Percentiles rank a stretch among this genome's conserved stretches.
Evolutionary conservation across 2,113 vertebrate species (phyloP).

Genomic region (Hyperopisus bebe): DNA sequence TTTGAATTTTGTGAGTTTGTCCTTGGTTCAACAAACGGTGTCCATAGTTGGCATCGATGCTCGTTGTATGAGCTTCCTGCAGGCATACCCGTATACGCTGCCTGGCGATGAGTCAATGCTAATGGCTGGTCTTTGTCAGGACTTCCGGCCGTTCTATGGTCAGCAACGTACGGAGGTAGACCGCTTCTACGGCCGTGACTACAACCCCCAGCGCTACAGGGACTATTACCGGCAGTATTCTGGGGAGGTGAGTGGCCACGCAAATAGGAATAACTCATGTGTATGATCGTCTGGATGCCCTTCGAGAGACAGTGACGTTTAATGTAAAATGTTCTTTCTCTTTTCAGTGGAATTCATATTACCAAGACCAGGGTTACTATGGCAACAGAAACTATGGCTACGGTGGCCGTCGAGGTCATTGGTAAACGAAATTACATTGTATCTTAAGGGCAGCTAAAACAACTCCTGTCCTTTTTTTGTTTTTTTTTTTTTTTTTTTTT

Average conservation of each 20-base stretch:
- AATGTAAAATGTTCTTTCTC: conserved; percentile 4
- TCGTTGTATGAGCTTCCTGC: not conserved
- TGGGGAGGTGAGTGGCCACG: conserved; percentile 54
- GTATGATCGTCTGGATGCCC: not conserved
- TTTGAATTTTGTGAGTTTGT: not conserved
- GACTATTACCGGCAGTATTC: conserved; percentile 66
- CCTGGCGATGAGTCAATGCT: not conserved
- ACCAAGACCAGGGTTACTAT: conserved; percentile 63
- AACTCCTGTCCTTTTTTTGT: not conserved
- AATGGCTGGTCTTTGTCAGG: conserved; percentile 33
- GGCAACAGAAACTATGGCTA: conserved; percentile 38
- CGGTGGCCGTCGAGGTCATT: conserved; percentile 55
- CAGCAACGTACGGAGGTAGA: conserved; percentile 58
- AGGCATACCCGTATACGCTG: not conserved
- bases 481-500: not conserved
- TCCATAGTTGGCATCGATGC: not conserved
- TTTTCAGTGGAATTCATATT: conserved; percentile 66
- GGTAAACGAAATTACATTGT: conserved; percentile 45
- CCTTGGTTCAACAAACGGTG: not conserved
- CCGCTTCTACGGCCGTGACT: conserved; percentile 58
- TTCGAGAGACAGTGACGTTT: not conserved
- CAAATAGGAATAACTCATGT: not conserved
- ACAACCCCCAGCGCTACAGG: conserved; percentile 64
- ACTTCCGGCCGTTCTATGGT: conserved; percentile 57
- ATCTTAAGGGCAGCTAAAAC: conserved; percentile 16